Evolutionary conservation across 2,113 vertebrate species (phyloP), one percentile per base, ranked within the genome.

Genomic region (Istiophorus platypterus): DNA sequence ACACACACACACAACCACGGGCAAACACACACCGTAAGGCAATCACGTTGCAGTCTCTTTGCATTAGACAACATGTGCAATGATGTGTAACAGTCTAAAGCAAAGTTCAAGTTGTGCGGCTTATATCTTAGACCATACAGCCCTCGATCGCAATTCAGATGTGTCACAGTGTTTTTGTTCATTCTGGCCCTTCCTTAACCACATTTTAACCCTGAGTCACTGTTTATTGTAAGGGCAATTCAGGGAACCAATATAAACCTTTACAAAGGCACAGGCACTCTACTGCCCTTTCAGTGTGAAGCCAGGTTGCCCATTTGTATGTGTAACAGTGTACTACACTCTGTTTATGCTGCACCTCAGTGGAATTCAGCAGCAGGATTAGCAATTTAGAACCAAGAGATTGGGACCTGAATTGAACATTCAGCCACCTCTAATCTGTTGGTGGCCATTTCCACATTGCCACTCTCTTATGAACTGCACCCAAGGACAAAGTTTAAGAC

Each of bases 351-450:
- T 78, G 49, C 15, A 64, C 61, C 39, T 73, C 27, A 12, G 57
- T 81, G 39, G 59, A 80, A 76, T 71, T 72, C 65, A 47, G 68
- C 65, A 39, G 37, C 13, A 52, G 62, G 65, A 62, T 82, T 74
- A 61, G 72, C 79, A 69, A 78, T 89, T 83, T 82, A 73, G 52
- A 80, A 31, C 67, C 62, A 39, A 72, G 27, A 63, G 66, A 45
- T 1, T 7, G 76, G 10, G 42, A 39, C 26, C 62, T 67, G 72
- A 77, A 61, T 74, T 71, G n/a, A 84, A 76, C 49, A 66, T 52
- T 22, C 7, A 49, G 24, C 24, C 24, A 57, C 61, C 24, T 70
- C n/a, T 67, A 29, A 73, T n/a, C 49, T 37, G n/a, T 51, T 27
- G 27, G 39, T n/a, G 47, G 56, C 18, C 58, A 24, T 61, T 71